These are phyloP conservation scores for Burhinus oedicnemus DNA, from an alignment of 2,113 vertebrate species.

Conservation along the genomic window DNA sequence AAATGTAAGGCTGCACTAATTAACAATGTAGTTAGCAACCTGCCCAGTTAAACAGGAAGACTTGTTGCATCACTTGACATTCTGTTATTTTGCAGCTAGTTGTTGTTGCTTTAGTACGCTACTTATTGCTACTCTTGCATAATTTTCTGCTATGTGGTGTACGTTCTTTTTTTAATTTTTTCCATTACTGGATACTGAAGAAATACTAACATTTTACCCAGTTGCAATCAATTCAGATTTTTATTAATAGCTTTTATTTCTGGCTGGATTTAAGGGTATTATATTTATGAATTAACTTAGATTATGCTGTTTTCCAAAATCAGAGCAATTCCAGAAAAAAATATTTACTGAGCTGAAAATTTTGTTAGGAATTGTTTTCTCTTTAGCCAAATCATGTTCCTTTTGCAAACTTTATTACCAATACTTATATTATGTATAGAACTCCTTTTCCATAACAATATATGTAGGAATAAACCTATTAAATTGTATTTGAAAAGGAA, in stretches of 20 bases:
- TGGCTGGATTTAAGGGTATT: not conserved
- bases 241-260: not conserved
- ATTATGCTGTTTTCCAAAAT: not conserved
- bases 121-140: not conserved
- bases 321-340: not conserved
- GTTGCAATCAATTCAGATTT: not conserved
- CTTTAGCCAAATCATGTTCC: not conserved
- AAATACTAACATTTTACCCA: not conserved
- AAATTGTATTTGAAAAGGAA: not conserved
- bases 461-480: not conserved
- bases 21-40: constrained; percentile 7
- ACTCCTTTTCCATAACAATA: not conserved
- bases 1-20: not conserved
- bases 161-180: not conserved
- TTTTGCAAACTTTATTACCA: not conserved
- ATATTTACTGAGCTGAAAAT: not conserved
- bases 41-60: not conserved
- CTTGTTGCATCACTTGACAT: not conserved
- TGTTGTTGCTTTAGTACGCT: not conserved
- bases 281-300: not conserved
- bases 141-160: not conserved
- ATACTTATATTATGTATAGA: not conserved
- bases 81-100: not conserved
- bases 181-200: not conserved
- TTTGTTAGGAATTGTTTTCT: not conserved